A percentile compares a stretch with the other conserved stretches of the same genome.
Evolutionary conservation across 2,888 invertebrate genomes (phyloP).

Genomic region (Callosobruchus maculatus): DNA sequence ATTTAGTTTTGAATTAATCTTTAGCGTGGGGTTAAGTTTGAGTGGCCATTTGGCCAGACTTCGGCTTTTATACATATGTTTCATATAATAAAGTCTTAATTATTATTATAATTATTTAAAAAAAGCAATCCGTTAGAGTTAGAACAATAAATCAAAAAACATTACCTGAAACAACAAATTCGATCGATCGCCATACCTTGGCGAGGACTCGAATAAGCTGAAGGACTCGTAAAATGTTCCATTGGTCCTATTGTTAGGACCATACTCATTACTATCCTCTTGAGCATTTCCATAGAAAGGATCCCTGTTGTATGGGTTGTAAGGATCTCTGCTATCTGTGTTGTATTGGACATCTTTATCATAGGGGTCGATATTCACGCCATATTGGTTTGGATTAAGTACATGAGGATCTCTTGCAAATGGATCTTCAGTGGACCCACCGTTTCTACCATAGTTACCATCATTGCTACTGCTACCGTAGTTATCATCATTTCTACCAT

Average conservation of each 20-base stretch:
- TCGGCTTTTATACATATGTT: no score
- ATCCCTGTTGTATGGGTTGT: slow-evolving; percentile 4
- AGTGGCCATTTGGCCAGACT: no score
- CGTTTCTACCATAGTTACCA: slow-evolving; percentile 15
- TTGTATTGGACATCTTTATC: slow-evolving; percentile 25
- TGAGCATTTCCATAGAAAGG: slow-evolving; percentile 8
- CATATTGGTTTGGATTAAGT: slow-evolving; percentile 38
- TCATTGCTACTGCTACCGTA: no score
- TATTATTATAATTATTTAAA: no score
- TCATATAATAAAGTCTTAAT: no score
- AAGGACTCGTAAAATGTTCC: slow-evolving; percentile 58
- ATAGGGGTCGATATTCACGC: slow-evolving; percentile 43
- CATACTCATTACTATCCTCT: slow-evolving; percentile 8
- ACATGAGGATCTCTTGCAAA: slow-evolving; percentile 36
- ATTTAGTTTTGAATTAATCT: no score
- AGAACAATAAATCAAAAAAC: neutral
- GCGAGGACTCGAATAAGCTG: slow-evolving; percentile 69
- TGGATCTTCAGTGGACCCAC: slow-evolving; percentile 20
- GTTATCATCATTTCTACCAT: no score
- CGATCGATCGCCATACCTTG: slow-evolving; percentile 62
- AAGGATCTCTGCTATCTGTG: neutral
- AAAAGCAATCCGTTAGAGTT: neutral
- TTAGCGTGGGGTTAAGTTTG: no score
- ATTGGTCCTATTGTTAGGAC: slow-evolving; percentile 29
- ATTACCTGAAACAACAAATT: slow-evolving; percentile 77